phyloP scores from a whole-genome alignment of 2,113 vertebrate genomes.

The Boulengeromyrus knoepffleri region DNA sequence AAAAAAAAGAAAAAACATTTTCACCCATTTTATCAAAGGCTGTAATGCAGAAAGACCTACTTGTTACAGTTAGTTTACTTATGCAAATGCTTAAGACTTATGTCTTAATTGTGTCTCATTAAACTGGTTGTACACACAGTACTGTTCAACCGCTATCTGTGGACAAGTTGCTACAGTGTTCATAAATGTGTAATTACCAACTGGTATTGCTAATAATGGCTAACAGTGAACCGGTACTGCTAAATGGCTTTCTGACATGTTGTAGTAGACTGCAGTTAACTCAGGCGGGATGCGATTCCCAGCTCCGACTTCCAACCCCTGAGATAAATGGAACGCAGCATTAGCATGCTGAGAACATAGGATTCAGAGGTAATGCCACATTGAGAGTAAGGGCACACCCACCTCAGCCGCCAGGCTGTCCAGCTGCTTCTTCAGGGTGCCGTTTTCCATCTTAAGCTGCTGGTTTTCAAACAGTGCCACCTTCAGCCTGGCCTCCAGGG shows the following conservation, averaged over 20 bases:
- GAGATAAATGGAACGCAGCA: background rate
- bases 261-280: background rate
- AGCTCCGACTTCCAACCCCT: background rate
- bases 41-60: background rate
- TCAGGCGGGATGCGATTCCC: background rate
- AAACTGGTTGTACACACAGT: background rate
- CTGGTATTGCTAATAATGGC: too few species aligned
- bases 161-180: background rate
- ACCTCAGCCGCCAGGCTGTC: constrained; percentile 68
- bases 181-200: background rate
- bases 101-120: background rate
- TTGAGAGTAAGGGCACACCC: background rate
- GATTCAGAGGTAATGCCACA: too few species aligned
- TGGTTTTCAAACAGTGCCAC: constrained; percentile 68
- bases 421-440: constrained; percentile 62
- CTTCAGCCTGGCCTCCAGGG: constrained; percentile 62
- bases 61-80: background rate
- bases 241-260: background rate
- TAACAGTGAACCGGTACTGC: too few species aligned
- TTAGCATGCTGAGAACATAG: background rate
- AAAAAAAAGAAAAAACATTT: background rate
- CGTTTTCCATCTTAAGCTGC: constrained; percentile 67
- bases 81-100: background rate
- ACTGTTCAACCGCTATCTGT: background rate
- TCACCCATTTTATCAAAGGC: background rate